Evolutionary conservation across 2,113 vertebrate species (phyloP).

Genomic region (Gambusia holbrooki): DNA sequence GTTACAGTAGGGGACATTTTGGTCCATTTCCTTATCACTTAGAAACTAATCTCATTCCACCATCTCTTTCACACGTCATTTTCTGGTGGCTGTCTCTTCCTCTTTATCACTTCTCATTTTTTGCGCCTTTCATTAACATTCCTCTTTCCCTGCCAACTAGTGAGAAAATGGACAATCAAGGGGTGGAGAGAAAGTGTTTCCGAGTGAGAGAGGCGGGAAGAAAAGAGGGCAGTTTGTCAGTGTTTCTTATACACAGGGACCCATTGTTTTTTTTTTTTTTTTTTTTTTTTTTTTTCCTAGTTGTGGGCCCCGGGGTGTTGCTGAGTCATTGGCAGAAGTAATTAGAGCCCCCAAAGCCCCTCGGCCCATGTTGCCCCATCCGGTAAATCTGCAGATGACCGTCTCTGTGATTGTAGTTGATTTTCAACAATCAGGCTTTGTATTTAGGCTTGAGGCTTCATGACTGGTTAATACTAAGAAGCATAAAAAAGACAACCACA

Average conservation of each 20-base stretch:
- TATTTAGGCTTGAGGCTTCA: too few relatives aligned
- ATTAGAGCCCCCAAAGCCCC: conserved; percentile 57
- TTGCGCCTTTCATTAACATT: conserved; percentile 79
- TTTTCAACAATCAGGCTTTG: background rate
- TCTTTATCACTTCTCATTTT: conserved; percentile 15
- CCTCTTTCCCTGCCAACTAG: conserved; percentile 65
- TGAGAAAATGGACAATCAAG: conserved; percentile 55
- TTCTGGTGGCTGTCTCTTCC: conserved; percentile 12
- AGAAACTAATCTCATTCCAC: conserved; percentile 29
- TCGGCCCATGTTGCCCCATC: conserved; percentile 20
- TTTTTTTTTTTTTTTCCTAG: conserved; percentile 32
- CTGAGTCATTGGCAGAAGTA: conserved; percentile 66
- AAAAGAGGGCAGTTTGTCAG: conserved; percentile 66
- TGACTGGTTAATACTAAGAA: too few relatives aligned
- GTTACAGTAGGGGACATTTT: background rate
- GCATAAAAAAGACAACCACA: too few relatives aligned
- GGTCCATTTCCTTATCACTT: conserved; percentile 3
- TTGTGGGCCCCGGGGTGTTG: conserved; percentile 49
- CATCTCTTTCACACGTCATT: conserved; percentile 11
- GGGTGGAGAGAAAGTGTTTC: conserved; percentile 38
- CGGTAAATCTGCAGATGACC: conserved; percentile 30
- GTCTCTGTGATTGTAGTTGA: conserved; percentile 11
- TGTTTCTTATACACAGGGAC: conserved; percentile 70
- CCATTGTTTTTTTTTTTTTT: conserved; percentile 60
- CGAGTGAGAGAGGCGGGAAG: conserved; percentile 21